Conservation (phyloP, 2,113 vertebrate genomes). For the Pyxicephalus adspersus region DNA sequence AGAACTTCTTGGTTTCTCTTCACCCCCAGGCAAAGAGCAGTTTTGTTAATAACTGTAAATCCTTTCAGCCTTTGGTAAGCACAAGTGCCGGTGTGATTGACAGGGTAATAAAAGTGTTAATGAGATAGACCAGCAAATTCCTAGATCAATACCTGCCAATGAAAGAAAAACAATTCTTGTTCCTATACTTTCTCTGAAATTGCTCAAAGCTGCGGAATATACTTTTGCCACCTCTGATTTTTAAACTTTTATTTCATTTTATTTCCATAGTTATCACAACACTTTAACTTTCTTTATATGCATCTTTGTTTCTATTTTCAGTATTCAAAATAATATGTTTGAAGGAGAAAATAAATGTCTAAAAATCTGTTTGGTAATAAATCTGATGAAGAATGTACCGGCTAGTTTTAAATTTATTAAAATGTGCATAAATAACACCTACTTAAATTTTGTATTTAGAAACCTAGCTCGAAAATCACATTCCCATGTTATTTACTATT, state of each 20-base stretch:
- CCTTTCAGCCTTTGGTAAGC: slow-evolving; percentile 69
- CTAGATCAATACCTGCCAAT: slow-evolving; percentile 76
- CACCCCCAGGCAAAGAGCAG: slow-evolving; percentile 69
- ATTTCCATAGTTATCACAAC: background rate
- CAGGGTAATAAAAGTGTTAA: slow-evolving; percentile 81
- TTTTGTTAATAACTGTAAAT: slow-evolving; percentile 78
- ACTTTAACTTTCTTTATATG: background rate
- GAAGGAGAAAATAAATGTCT: no score
- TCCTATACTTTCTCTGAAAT: slow-evolving; percentile 68
- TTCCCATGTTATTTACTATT: no score
- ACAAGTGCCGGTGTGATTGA: slow-evolving; percentile 72
- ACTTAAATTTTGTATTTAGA: no score
- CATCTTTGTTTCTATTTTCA: no score
- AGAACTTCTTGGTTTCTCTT: slow-evolving; percentile 65
- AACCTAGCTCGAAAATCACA: no score
- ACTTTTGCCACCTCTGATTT: background rate
- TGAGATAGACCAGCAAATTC: slow-evolving; percentile 71
- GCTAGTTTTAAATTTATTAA: no score
- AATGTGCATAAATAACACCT: no score
- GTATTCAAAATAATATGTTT: no score
- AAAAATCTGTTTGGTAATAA: no score
- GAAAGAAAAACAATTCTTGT: slow-evolving; percentile 75
- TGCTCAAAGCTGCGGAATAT: slow-evolving; percentile 66
- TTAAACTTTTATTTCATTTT: background rate
- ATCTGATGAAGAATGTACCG: no score